A percentile compares a stretch with the other conserved stretches of the same genome.
These are phyloP conservation scores for Lutraria lutraria DNA, from an alignment of 2,888 invertebrate genomes.

Conservation along the genomic window DNA sequence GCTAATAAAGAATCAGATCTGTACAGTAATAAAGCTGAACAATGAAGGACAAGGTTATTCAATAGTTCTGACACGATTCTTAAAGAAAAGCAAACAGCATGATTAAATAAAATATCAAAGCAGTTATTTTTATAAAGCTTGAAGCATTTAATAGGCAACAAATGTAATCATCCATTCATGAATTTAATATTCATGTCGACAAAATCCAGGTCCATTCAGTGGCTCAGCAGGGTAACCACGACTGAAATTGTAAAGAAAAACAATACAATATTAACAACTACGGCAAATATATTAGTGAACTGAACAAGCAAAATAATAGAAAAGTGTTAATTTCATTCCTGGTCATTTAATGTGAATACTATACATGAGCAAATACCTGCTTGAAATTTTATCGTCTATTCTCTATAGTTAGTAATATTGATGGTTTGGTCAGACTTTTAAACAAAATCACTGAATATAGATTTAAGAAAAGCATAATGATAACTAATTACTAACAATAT, in stretches of 20 bases:
- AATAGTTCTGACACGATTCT: too few relatives aligned
- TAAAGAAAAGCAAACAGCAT: too few relatives aligned
- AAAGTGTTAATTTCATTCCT: background rate
- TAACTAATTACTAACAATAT: too few relatives aligned
- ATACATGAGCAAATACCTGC: too few relatives aligned
- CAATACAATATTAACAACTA: background rate
- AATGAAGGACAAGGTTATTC: too few relatives aligned
- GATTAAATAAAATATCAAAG: too few relatives aligned
- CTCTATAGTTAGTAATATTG: background rate
- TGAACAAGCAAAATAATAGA: background rate
- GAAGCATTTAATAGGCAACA: background rate
- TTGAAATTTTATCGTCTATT: too few relatives aligned
- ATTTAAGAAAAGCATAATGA: too few relatives aligned
- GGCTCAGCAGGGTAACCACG: slow-evolving; percentile 91
- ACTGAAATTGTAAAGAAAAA: slow-evolving; percentile 77
- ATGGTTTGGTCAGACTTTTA: background rate
- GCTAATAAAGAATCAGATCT: too few relatives aligned
- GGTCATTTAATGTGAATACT: too few relatives aligned
- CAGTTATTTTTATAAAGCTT: too few relatives aligned
- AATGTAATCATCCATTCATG: background rate
- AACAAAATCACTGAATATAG: background rate
- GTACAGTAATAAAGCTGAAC: too few relatives aligned
- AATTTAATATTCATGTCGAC: slow-evolving; percentile 83
- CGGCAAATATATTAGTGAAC: background rate
- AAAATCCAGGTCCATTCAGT: slow-evolving; percentile 91